A percentile compares a stretch with the other conserved stretches of the same genome.
These are phyloP conservation scores for Apocrypta bakeri DNA, from an alignment of 1,140 invertebrate species.

Conservation along the genomic window DNA sequence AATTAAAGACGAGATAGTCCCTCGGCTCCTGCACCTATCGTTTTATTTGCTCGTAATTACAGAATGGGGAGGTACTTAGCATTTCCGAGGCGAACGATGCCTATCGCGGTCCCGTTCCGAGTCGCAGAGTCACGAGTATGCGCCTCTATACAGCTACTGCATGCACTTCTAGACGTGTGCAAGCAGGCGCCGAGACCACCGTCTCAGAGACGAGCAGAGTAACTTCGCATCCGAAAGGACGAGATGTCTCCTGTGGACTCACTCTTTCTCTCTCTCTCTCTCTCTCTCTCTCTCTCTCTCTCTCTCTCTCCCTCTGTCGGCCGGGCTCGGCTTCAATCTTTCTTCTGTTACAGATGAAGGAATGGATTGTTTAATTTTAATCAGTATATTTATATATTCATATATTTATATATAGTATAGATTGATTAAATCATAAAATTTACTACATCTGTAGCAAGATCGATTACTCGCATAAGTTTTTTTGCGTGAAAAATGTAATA, in stretches of 20 bases:
- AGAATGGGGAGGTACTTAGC: slow-evolving; percentile 53
- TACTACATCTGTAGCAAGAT: too few relatives aligned
- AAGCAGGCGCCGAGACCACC: background rate
- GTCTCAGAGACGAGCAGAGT: background rate
- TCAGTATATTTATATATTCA: too few relatives aligned
- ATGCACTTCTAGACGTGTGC: background rate
- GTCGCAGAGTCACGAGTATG: slow-evolving; percentile 62
- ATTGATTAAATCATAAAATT: too few relatives aligned
- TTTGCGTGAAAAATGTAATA: too few relatives aligned
- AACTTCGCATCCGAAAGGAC: background rate
- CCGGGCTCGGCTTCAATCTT: too few relatives aligned
- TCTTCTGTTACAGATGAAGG: too few relatives aligned
- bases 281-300: too few relatives aligned
- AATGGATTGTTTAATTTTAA: too few relatives aligned
- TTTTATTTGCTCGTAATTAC: slow-evolving; percentile 55
- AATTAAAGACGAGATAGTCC: slow-evolving; percentile 40
- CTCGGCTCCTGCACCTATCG: slow-evolving; percentile 51
- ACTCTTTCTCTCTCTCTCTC: too few relatives aligned
- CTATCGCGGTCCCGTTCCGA: slow-evolving; percentile 64
- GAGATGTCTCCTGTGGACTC: background rate
- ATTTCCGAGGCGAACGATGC: slow-evolving; percentile 43
- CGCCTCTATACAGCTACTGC: background rate
- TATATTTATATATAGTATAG: too few relatives aligned
- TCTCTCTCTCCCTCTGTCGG: too few relatives aligned
- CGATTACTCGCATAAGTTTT: too few relatives aligned